Evolutionary conservation across 1,140 invertebrate species (phyloP), one percentile per base, ranked within the genome.

Genomic region (Ostrea edulis): DNA sequence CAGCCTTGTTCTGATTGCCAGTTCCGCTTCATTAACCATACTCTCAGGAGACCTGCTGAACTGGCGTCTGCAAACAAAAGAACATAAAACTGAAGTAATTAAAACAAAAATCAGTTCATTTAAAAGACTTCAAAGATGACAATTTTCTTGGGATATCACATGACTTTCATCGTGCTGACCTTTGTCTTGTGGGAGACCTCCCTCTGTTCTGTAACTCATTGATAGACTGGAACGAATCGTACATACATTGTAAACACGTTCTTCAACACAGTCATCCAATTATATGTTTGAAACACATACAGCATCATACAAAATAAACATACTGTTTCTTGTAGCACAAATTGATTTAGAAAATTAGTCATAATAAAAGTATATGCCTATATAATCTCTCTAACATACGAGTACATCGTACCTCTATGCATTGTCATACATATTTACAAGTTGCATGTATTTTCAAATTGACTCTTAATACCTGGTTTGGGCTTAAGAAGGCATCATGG

Each of bases 21-120:
- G 84, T 44, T 89, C 88, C 35, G 88, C 88, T n/a, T 89, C 82
- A 5, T 82, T 86, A 3, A 89, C 82, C 82, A 89, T 35, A 84
- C 88, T 77, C 54, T 89, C 85, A 22, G 88, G 71, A n/a, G 82
- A 77, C 71, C 88, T 89, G 29, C 68, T 17, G 9, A 77, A 77
- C 68, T 77, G 68, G 14, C 68, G 9, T 29, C 68, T 77, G 68
- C 11, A 4, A 77, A 77, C 14, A 35, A 77, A 71, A 29, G n/a
- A 68, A n/a, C 0, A 35, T 20, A 14, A 58, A 20, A 20, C 17
- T 62, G 17, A 20, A 62, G 17, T 20, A 17, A 7, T 17, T 4
- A 5, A 5, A 62, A 9, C 11, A 77, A 77, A 77, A 22, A 7
- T 7, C 8, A 77, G 25, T 77, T 35, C 29, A 71, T 14, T 29